Evolutionary conservation across 2,888 invertebrate species (phyloP), one percentile per base, ranked within the genome.

Genomic region (Trichopria drosophilae): DNA sequence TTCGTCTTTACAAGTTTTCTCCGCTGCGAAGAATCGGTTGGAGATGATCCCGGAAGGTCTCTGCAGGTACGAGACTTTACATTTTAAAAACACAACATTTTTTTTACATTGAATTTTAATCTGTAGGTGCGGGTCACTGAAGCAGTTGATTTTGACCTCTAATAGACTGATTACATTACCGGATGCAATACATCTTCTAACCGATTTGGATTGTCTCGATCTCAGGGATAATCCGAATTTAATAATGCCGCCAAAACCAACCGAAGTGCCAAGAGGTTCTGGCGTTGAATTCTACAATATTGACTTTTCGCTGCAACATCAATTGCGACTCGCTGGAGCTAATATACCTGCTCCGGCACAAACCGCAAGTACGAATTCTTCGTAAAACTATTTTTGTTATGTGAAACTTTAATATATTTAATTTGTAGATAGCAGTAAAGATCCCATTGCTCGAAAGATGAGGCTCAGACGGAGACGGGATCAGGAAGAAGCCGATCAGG

Each of bases 31-130:
- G 72, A 99, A 99, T 77, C 83, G 89, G 57, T 79, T 99, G 46
- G 97, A 99, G 79, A 95, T 95, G 90, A 93, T 99, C 61, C 99
- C 99, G 0, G 99, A 99, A 79, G 97, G 97, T 34, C 80, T 98
- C 24, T 95, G 94, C 80, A 87, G 92, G 90, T 90, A 71, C 20
- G 24, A 9, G 9, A 41, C 19, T 12, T 23, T 26, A 23, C 18
- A 16, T 9, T 37, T 13, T 13, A 29, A 28, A 36, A 34, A 39
- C 43, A 24, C 20, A 36, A n/a, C 43, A 24, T 34, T 34, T 29
- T 16, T 12, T 39, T 6, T 36, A 9, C 41, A 32, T 24, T 39
- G 23, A 19, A 53, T 20, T 32, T 35, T 35, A 50, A 55, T 57
- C 72, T 76, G 32, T 64, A 91, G 96, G 69, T 98, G 97, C 77